These are phyloP conservation scores for Netelia fuscicornis DNA, from an alignment of 2,888 invertebrate genomes.

Conservation along the genomic window DNA sequence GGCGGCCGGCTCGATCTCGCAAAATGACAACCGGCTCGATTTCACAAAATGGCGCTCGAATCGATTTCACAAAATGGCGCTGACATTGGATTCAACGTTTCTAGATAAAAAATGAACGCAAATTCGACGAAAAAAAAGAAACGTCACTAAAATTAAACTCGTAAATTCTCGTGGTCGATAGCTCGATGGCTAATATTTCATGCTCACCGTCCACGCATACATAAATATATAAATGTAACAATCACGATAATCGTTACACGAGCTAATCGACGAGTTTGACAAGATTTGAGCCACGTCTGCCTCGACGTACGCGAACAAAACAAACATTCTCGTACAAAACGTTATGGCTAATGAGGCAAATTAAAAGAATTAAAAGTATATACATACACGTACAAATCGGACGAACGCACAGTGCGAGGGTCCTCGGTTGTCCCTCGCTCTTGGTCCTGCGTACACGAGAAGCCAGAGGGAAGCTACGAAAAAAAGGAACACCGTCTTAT, in stretches of 20 bases:
- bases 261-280: conserved; percentile 31
- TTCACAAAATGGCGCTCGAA: too few species aligned
- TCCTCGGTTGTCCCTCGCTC: neutral
- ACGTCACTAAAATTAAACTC: too few species aligned
- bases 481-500: conserved; percentile 48
- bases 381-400: neutral
- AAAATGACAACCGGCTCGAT: too few species aligned
- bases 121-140: too few species aligned
- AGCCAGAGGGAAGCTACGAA: neutral
- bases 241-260: conserved; percentile 25
- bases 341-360: conserved; percentile 12
- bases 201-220: neutral
- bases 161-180: too few species aligned
- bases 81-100: too few species aligned
- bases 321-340: neutral
- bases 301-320: neutral
- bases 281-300: conserved; percentile 5
- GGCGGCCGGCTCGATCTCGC: too few species aligned
- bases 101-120: too few species aligned
- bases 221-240: conserved; percentile 5
- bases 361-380: conserved; percentile 3
- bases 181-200: neutral
- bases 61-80: too few species aligned
- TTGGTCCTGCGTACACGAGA: neutral
- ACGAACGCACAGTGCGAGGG: neutral